Evolutionary conservation across 2,888 invertebrate genomes (phyloP).

Genomic region (Myopa testacea): DNA sequence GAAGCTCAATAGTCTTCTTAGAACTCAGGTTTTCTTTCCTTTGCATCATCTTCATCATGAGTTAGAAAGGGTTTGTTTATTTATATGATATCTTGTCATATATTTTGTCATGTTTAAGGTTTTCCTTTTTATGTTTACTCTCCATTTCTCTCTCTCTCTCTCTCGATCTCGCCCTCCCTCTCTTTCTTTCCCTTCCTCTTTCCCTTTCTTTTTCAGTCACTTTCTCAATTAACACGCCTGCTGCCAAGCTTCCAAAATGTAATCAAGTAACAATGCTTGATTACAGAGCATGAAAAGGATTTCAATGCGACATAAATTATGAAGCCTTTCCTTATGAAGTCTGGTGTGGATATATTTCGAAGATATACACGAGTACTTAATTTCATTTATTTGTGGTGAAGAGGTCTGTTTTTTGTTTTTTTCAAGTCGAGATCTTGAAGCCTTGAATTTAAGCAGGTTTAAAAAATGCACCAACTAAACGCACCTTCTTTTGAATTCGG

Average conservation of each 20-base stretch:
- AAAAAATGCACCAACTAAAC: slow-evolving; percentile 44
- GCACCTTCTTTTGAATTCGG: slow-evolving; percentile 46
- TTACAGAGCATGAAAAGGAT: slow-evolving; percentile 31
- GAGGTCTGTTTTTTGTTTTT: neutral
- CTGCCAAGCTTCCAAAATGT: slow-evolving; percentile 22
- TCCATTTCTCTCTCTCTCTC: neutral
- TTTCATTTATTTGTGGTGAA: slow-evolving; percentile 16
- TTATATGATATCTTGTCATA: too few relatives aligned
- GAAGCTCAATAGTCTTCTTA: too few relatives aligned
- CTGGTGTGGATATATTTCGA: neutral
- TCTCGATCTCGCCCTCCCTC: neutral
- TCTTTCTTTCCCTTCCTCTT: neutral
- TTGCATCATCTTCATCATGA: too few relatives aligned
- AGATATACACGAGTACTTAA: neutral
- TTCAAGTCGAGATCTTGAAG: slow-evolving; percentile 39
- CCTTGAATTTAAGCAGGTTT: slow-evolving; percentile 53
- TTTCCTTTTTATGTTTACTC: neutral
- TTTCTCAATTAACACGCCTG: slow-evolving; percentile 29
- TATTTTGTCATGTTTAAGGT: too few relatives aligned
- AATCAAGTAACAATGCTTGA: slow-evolving; percentile 43
- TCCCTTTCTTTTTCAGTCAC: neutral
- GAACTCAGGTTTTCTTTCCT: too few relatives aligned
- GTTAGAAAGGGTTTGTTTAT: too few relatives aligned
- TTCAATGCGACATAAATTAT: slow-evolving; percentile 58
- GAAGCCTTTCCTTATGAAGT: slow-evolving; percentile 46